Evolutionary conservation across 2,888 invertebrate genomes (phyloP), one percentile per base, ranked within the genome.

Genomic region (Apamea anceps): DNA sequence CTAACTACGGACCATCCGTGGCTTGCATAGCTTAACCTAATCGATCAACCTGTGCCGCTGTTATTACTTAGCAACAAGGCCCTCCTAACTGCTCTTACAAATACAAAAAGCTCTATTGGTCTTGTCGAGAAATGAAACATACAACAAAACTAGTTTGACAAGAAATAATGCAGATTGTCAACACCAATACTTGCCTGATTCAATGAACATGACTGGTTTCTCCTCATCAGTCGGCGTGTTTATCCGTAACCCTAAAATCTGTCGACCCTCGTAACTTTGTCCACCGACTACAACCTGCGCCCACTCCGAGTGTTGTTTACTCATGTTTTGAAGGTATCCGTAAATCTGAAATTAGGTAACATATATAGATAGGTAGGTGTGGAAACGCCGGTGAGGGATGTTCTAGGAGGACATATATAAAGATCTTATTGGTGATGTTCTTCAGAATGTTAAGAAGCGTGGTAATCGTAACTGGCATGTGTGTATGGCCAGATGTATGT

Each of bases 191-290:
- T 84, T 92, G 94, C 98, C 98, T 78, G 97, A 97, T 91, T 98
- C 98, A 78, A 98, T 95, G 84, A 98, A 97, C 78, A 98, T 95
- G 0, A 95, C 97, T 25, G 97, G 97, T 87, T 97, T 89, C n/a
- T 94, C 95, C 62, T 94, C 77, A 88, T 86, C 84, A 0, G 88
- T 84, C 0, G 93, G 94, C 0, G 91, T 97, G 91, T 90, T 97
- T 86, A 94, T 98, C 94, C 89, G 97, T 0, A 98, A 92, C 0
- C 98, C 98, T 67, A 97, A 92, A 85, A 98, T 97, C 37, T 97
- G 91, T 25, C 98, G 97, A 0, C 97, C 97, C 90, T 98, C 97
- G 89, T 97, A 97, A 42, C 97, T 97, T 72, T 94, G 91, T 0
- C 98, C 98, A 18, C 96, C 97, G 13, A 96, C 96, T 12, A 98